These are phyloP conservation scores for Euthynnus affinis DNA, from an alignment of 2,797 vertebrate species.

Conservation along the genomic window DNA sequence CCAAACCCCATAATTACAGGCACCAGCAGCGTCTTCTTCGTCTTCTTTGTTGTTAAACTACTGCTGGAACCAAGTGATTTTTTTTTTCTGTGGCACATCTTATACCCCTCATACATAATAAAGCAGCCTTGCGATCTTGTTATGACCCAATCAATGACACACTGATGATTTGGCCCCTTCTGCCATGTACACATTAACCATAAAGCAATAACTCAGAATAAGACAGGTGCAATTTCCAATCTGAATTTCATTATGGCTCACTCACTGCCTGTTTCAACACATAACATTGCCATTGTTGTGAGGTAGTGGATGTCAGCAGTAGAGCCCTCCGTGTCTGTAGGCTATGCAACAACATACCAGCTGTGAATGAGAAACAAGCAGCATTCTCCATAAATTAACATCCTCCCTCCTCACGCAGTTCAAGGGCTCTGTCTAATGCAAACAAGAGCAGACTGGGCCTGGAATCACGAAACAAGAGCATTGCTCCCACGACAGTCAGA, in stretches of 20 bases:
- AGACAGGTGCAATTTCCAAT: slow-evolving; percentile 78
- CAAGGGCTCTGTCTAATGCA: slow-evolving; percentile 59
- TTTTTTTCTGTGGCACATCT: slow-evolving; percentile 25
- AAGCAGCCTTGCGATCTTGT: slow-evolving; percentile 50
- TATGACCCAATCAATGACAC: slow-evolving; percentile 68
- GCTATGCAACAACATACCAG: slow-evolving; percentile 57
- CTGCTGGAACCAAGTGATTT: slow-evolving; percentile 34
- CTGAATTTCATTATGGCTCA: slow-evolving; percentile 74
- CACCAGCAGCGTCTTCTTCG: background rate
- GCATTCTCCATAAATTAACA: slow-evolving; percentile 72
- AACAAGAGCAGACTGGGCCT: slow-evolving; percentile 43
- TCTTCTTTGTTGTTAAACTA: slow-evolving; percentile 35
- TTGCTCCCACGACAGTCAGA: slow-evolving; percentile 57
- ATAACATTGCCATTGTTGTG: slow-evolving; percentile 65
- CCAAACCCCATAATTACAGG: background rate
- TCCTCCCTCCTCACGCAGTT: slow-evolving; percentile 41
- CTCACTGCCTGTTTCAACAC: slow-evolving; percentile 51
- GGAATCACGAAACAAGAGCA: slow-evolving; percentile 70
- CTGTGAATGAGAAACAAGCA: slow-evolving; percentile 73
- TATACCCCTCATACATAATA: slow-evolving; percentile 65
- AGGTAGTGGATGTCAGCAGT: slow-evolving; percentile 48
- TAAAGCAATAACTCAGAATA: slow-evolving; percentile 77
- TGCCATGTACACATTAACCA: slow-evolving; percentile 68
- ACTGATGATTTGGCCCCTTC: slow-evolving; percentile 66
- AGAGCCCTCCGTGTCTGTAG: slow-evolving; percentile 52